phyloP scores from a whole-genome alignment of 2,113 vertebrate species.

The Eleginops maclovinus region DNA sequence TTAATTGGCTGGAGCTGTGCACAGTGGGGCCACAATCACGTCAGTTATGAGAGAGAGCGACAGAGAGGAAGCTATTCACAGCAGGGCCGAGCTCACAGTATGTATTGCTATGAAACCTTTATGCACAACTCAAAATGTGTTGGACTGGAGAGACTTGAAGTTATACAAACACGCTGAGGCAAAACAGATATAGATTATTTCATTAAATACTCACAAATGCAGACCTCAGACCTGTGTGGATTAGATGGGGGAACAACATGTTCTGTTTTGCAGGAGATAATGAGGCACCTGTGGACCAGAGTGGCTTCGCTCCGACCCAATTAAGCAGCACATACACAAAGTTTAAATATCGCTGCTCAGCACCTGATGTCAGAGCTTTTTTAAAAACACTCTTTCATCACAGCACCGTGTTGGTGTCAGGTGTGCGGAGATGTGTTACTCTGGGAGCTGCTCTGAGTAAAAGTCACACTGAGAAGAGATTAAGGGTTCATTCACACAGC shows the following conservation, averaged over 20 bases:
- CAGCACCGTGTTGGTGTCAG: slow-evolving; percentile 12
- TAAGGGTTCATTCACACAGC: no score
- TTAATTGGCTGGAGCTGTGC: slow-evolving; percentile 71
- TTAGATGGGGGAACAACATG: slow-evolving; percentile 34
- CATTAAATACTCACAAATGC: slow-evolving; percentile 19
- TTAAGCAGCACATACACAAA: slow-evolving; percentile 56
- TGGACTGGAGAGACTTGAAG: slow-evolving; percentile 33
- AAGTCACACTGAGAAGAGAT: background rate
- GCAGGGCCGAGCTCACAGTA: slow-evolving; percentile 7
- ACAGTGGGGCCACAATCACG: slow-evolving; percentile 47
- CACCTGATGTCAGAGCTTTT: slow-evolving; percentile 26
- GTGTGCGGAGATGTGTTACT: background rate
- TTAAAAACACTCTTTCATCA: slow-evolving; percentile 17
- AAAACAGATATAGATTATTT: slow-evolving; percentile 29
- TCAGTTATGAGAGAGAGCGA: slow-evolving; percentile 8
- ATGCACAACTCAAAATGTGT: background rate
- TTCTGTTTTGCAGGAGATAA: slow-evolving; percentile 65
- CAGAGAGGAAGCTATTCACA: background rate
- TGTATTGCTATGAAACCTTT: slow-evolving; percentile 21
- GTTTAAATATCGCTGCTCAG: slow-evolving; percentile 41
- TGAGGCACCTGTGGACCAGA: slow-evolving; percentile 59
- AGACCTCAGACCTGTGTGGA: slow-evolving; percentile 20
- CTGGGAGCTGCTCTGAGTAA: slow-evolving; percentile 21
- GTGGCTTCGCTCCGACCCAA: slow-evolving; percentile 54
- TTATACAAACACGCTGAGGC: slow-evolving; percentile 50